Base-by-base conservation (phyloP, 2,113 vertebrate genomes). In the Condylura cristata region DNA sequence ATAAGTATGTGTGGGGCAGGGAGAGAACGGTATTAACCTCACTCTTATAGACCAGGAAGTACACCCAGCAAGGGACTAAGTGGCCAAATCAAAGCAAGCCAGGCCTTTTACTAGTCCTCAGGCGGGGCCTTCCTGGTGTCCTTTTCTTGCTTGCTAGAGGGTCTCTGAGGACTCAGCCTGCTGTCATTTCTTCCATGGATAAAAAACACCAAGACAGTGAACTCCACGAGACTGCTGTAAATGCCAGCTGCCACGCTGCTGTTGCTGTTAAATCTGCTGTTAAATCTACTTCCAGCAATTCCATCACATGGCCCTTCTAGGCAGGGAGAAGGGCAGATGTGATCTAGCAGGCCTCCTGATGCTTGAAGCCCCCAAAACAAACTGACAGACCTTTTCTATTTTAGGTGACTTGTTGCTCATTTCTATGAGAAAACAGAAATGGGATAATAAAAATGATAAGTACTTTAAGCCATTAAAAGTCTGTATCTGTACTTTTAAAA, bases 1-100 rank as follows among this genome's bases (percentile, higher is more conserved):
- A 1, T 53, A 90, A 87, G 75, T 83, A 91, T 5, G 32, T 51
- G 78, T 66, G 37, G 34, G 16, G 51, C 28, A 60, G 46, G 46
- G 17, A 86, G 44, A 86, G 34, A 83, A 70, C 34, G 11, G 20
- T 20, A 60, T 56, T 4, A 46, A 34, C 70, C 39, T 48, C 22
- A 39, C 75, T 87, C 87, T 79, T 74, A 53, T n/a, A 70, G 58
- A 80, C 44, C n/a, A 53, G 39, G 65, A 89, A 74, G 89, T 72
- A 41, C 82, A 32, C 20, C 85, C 46, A 44, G 48, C n/a, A 68
- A 89, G 63, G 34, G 14, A 78, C 51, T 66, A 34, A 71, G 60
- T 72, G 34, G 48, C 48, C 61, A 8, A 18, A 58, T 46, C 22
- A 32, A 20, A 86, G 3, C 51, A 51, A 80, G 89, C 68, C 37